These are phyloP conservation scores for Homarus gammarus DNA, from an alignment of 2,888 invertebrate species.

Conservation along the genomic window DNA sequence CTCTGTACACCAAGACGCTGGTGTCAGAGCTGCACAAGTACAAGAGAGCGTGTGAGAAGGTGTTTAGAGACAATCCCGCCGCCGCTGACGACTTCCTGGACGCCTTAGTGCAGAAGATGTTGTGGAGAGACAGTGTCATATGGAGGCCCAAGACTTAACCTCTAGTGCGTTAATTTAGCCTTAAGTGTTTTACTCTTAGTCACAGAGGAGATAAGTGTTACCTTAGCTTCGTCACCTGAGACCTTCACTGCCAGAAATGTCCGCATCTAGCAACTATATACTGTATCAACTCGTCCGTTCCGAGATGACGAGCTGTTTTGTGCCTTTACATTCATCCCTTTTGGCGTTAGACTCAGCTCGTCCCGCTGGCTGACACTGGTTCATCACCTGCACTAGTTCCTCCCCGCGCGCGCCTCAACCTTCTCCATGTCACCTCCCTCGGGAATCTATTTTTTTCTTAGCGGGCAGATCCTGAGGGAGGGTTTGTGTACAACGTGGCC, in stretches of 20 bases:
- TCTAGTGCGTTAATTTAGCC: not conserved
- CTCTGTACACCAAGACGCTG: constrained; percentile 54
- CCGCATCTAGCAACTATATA: not conserved
- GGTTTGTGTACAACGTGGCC: not conserved
- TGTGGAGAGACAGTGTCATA: constrained; percentile 66
- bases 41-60: constrained; percentile 65
- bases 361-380: not conserved
- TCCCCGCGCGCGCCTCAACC: not conserved
- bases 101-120: constrained; percentile 28
- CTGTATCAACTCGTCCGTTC: not conserved
- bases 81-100: constrained; percentile 38
- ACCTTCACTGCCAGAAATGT: not conserved
- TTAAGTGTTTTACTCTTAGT: no score
- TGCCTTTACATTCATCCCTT: constrained; percentile 12
- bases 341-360: not conserved
- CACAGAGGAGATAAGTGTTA: no score
- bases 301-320: constrained; percentile 11
- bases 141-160: constrained; percentile 46
- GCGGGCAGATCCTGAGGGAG: not conserved
- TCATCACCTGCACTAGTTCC: not conserved
- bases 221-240: not conserved
- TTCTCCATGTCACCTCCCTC: not conserved
- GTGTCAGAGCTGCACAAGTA: constrained; percentile 67
- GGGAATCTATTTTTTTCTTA: not conserved
- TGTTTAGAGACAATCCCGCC: constrained; percentile 30